Conservation (phyloP, 2,888 invertebrate species). For the Leptarthrus brevirostris region DNA sequence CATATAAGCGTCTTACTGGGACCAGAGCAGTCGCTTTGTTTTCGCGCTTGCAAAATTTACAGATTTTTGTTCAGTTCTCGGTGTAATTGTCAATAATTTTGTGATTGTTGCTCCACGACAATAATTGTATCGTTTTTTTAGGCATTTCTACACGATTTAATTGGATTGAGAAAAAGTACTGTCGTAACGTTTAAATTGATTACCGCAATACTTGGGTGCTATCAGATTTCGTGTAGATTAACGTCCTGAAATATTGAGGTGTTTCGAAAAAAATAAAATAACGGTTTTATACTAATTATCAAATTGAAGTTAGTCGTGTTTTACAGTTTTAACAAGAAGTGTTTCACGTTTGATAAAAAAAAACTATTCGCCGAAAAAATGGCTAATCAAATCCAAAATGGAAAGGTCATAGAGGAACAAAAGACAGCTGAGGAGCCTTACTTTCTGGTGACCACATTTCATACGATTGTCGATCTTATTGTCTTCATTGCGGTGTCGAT, state of each 20-base stretch:
- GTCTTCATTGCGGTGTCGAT: conserved; percentile 63
- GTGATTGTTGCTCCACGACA: neutral
- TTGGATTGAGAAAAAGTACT: too few relatives aligned
- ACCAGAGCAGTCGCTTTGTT: conserved; percentile 24
- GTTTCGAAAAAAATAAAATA: neutral
- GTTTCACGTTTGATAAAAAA: neutral
- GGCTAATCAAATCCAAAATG: conserved; percentile 3
- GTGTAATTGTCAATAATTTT: neutral
- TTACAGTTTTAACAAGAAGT: neutral
- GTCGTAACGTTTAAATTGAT: too few relatives aligned
- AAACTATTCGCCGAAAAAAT: neutral
- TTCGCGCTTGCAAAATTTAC: conserved; percentile 1
- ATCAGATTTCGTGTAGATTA: too few relatives aligned
- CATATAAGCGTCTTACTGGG: conserved; percentile 36
- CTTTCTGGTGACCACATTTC: conserved; percentile 57
- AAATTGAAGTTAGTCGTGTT: neutral
- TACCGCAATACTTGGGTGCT: too few relatives aligned
- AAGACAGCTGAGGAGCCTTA: conserved; percentile 45
- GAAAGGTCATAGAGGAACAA: neutral
- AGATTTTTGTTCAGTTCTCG: neutral
- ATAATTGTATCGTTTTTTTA: neutral
- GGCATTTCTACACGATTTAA: too few relatives aligned
- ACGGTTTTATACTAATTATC: too few relatives aligned
- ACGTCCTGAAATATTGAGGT: too few relatives aligned
- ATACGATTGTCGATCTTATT: conserved; percentile 61